phyloP scores from a whole-genome alignment of 2,797 vertebrate genomes.

The Chelidonichthys spinosus region DNA sequence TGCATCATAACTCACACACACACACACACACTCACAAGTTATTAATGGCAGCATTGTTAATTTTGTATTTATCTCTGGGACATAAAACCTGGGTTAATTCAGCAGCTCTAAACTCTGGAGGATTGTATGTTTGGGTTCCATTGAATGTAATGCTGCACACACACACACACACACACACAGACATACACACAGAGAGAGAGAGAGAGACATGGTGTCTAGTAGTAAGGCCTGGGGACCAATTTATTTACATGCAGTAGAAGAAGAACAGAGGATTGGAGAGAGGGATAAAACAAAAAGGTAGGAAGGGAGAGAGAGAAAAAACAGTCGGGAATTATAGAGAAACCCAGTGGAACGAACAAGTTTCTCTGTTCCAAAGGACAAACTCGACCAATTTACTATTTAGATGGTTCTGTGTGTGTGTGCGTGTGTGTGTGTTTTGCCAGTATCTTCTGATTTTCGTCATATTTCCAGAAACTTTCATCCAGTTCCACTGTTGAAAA shows the following conservation, averaged over 20 bases:
- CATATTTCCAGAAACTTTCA: constrained; percentile 49
- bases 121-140: constrained; percentile 28
- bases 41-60: constrained; percentile 74
- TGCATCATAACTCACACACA: constrained; percentile 73
- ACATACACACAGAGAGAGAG: constrained; percentile 33
- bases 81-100: constrained; percentile 65
- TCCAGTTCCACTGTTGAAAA: constrained; percentile 30
- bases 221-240: constrained; percentile 79
- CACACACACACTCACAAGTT: constrained; percentile 33
- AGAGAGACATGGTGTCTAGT: constrained; percentile 53
- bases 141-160: constrained; percentile 28
- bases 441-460: constrained; percentile 38
- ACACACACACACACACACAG: constrained; percentile 36
- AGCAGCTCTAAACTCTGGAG: constrained; percentile 57
- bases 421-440: constrained; percentile 37
- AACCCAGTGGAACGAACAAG: constrained; percentile 67
- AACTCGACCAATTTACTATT: constrained; percentile 66
- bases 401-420: constrained; percentile 41
- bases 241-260: constrained; percentile 83
- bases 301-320: constrained; percentile 57
- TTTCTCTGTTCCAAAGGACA: constrained; percentile 68
- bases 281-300: constrained; percentile 66
- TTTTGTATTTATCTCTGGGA: constrained; percentile 75
- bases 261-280: constrained; percentile 58
- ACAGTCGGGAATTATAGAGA: constrained; percentile 70